Conservation (phyloP, 2,888 invertebrate genomes). For the Aphodius granarius region DNA sequence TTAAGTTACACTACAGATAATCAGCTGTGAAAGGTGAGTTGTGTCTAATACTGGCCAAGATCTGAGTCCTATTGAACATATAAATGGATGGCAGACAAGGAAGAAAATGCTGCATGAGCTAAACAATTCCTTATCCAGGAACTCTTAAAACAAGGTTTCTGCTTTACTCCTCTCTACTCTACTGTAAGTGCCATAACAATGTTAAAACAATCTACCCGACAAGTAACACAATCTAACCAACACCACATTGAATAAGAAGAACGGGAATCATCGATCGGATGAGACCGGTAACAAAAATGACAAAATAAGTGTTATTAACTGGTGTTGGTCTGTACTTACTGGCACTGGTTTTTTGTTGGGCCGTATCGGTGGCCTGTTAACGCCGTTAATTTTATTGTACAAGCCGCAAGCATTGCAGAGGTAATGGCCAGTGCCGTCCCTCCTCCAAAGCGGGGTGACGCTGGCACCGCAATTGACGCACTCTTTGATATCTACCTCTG, state of each 20-base stretch:
- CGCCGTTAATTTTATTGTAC: slow-evolving; percentile 64
- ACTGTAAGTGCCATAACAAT: neutral
- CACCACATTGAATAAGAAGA: neutral
- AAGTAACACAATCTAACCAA: neutral
- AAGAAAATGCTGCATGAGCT: too few species aligned
- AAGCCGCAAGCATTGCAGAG: slow-evolving; percentile 82
- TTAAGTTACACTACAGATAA: too few species aligned
- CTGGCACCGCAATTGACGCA: slow-evolving; percentile 69
- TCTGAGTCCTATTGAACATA: too few species aligned
- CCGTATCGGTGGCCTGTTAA: slow-evolving; percentile 76
- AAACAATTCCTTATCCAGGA: too few species aligned
- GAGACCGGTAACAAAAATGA: neutral
- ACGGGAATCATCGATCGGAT: neutral
- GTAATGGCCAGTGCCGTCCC: slow-evolving; percentile 85
- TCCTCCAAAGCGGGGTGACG: slow-evolving; percentile 79
- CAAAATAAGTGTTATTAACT: slow-evolving; percentile 14
- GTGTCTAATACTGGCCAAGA: too few species aligned
- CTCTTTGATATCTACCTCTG: slow-evolving; percentile 67
- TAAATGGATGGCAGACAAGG: too few species aligned
- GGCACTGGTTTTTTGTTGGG: slow-evolving; percentile 67
- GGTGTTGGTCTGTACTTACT: slow-evolving; percentile 49
- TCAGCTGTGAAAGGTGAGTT: too few species aligned
- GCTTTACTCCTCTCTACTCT: too few species aligned
- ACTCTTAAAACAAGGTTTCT: too few species aligned
- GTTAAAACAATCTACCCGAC: neutral